A percentile compares a stretch with the other conserved stretches of the same genome.
Evolutionary conservation across 2,113 vertebrate genomes (phyloP).

Genomic region (Chionomys nivalis): DNA sequence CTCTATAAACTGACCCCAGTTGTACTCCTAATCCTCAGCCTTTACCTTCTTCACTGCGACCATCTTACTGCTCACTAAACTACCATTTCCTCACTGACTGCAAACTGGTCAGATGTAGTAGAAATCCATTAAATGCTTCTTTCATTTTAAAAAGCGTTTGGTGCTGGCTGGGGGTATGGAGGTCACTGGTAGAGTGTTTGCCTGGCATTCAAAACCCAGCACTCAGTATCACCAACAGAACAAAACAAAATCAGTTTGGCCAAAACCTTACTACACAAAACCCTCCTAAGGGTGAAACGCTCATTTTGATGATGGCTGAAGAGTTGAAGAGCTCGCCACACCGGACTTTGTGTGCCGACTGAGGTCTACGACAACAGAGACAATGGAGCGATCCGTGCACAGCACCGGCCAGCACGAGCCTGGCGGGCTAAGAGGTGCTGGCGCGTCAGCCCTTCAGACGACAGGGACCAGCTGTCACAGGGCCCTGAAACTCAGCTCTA

Average conservation of each 20-base stretch:
- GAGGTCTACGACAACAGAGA: background rate
- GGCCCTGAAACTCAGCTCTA: background rate
- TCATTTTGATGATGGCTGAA: background rate
- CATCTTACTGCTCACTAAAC: background rate
- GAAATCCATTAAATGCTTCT: background rate
- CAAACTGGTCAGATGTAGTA: constrained; percentile 30
- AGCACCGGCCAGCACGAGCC: background rate
- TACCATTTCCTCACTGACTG: background rate
- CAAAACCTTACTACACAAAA: constrained; percentile 17
- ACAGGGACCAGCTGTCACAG: background rate
- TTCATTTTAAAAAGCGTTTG: constrained; percentile 11
- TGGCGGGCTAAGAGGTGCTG: background rate
- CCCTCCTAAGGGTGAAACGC: background rate
- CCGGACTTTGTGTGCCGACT: background rate
- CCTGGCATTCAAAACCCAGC: background rate
- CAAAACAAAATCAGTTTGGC: background rate
- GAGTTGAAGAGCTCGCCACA: background rate
- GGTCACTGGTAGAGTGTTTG: background rate
- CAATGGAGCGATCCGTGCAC: background rate
- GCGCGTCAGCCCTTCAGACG: background rate
- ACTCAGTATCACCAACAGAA: background rate
- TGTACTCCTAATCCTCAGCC: constrained; percentile 35
- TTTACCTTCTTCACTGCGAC: background rate
- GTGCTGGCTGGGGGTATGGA: background rate
- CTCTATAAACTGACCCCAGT: background rate